These are phyloP conservation scores for Gobio gobio DNA, from an alignment of 2,113 vertebrate genomes.

Conservation along the genomic window DNA sequence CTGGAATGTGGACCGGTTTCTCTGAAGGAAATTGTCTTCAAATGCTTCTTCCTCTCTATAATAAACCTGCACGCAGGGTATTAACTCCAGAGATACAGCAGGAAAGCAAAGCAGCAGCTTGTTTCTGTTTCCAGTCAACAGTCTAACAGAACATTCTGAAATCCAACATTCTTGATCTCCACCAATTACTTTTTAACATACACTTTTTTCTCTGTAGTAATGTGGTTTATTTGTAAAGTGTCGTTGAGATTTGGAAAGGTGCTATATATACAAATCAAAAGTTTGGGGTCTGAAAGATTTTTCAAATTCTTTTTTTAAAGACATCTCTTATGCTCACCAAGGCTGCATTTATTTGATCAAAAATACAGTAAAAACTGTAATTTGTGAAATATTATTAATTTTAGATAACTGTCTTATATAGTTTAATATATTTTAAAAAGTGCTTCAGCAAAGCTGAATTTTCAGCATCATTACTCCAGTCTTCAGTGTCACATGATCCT, in stretches of 20 bases:
- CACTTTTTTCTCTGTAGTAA: background rate
- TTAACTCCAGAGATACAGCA: conserved; percentile 32
- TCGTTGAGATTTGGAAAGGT: too few relatives aligned
- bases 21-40: conserved; percentile 1
- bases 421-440: too few relatives aligned
- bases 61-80: conserved; percentile 7
- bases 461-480: background rate
- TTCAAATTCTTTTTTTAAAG: too few relatives aligned
- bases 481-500: background rate
- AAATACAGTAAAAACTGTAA: too few relatives aligned
- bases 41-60: conserved; percentile 20
- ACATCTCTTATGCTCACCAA: too few relatives aligned
- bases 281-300: too few relatives aligned
- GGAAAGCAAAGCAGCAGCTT: conserved; percentile 30
- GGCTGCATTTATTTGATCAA: too few relatives aligned
- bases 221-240: background rate
- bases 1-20: conserved; percentile 38
- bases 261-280: too few relatives aligned
- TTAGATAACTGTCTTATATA: too few relatives aligned
- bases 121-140: conserved; percentile 28
- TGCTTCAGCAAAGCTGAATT: too few relatives aligned
- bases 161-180: background rate
- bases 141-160: background rate
- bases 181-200: background rate
- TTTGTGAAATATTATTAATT: too few relatives aligned